Conservation (phyloP, 2,797 vertebrate species). For the Lagocephalus sceleratus region DNA sequence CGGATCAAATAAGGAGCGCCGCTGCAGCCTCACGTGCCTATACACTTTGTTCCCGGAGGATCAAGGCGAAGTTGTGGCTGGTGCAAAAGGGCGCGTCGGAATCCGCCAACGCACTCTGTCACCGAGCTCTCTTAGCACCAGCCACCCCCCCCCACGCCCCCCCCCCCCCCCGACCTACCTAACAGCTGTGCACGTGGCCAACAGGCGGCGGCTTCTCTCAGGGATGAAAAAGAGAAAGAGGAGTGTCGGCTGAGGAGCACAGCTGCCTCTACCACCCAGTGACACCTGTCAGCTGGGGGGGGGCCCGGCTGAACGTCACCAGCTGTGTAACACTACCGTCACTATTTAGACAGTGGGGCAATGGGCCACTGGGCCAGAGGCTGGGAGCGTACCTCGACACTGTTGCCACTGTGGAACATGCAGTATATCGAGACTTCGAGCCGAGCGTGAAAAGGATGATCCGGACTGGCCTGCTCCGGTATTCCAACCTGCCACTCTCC, state of each 20-base stretch:
- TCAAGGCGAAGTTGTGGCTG: slow-evolving; percentile 22
- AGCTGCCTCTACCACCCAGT: slow-evolving; percentile 38
- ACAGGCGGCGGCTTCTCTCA: slow-evolving; percentile 44
- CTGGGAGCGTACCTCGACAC: too few species aligned
- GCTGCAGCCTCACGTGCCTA: slow-evolving; percentile 4
- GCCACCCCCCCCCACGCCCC: slow-evolving; percentile 42
- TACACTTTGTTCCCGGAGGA: slow-evolving; percentile 5
- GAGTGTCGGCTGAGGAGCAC: slow-evolving; percentile 37
- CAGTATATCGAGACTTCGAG: too few species aligned
- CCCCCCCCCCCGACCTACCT: slow-evolving; percentile 41
- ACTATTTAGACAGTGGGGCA: slow-evolving; percentile 18
- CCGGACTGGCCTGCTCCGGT: too few species aligned
- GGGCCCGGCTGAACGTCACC: slow-evolving; percentile 27
- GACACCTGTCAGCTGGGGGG: slow-evolving; percentile 48
- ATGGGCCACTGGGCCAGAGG: slow-evolving; percentile 29
- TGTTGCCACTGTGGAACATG: too few species aligned
- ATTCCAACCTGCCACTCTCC: too few species aligned
- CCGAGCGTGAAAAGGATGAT: too few species aligned
- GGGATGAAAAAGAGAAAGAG: slow-evolving; percentile 41
- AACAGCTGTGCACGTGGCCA: slow-evolving; percentile 54
- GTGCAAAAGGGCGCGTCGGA: slow-evolving; percentile 44
- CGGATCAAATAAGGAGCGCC: not conserved
- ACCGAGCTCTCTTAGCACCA: too few species aligned
- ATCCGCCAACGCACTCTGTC: slow-evolving; percentile 26
- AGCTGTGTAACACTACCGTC: slow-evolving; percentile 27